Evolutionary conservation across 2,113 vertebrate species (phyloP).

Genomic region (Burhinus oedicnemus): DNA sequence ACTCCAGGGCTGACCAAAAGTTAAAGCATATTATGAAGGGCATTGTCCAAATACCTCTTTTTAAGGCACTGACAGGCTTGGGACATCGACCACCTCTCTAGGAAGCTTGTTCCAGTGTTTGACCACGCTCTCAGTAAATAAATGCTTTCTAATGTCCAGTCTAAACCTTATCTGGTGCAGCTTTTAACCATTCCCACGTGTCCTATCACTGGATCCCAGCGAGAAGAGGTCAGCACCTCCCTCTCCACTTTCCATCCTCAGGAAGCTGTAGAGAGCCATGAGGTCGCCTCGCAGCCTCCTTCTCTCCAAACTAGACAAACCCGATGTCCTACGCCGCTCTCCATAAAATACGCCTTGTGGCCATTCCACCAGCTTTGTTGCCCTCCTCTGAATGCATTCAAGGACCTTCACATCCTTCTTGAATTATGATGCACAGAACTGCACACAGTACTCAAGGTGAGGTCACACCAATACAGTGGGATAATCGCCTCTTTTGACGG

Average conservation of each 20-base stretch:
- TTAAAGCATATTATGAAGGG: background rate
- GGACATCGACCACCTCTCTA: fast-evolving
- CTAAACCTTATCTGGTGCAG: fast-evolving
- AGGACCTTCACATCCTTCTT: background rate
- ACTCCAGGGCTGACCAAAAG: background rate
- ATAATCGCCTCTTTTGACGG: fast-evolving
- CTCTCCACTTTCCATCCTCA: fast-evolving
- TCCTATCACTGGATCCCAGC: background rate
- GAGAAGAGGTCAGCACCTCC: background rate
- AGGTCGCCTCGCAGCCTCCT: background rate
- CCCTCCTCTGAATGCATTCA: background rate
- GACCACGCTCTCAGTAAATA: background rate
- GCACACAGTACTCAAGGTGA: background rate
- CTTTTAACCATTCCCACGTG: background rate
- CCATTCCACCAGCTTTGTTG: background rate
- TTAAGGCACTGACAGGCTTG: background rate
- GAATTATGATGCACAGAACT: background rate
- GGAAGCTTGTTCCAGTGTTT: background rate
- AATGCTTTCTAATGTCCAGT: background rate
- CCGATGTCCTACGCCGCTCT: fast-evolving
- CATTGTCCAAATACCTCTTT: background rate
- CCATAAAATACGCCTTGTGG: background rate
- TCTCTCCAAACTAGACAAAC: background rate
- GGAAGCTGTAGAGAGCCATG: background rate
- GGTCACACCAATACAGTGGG: fast-evolving